phyloP scores from a whole-genome alignment of 2,797 vertebrate genomes.

The Semotilus atromaculatus region DNA sequence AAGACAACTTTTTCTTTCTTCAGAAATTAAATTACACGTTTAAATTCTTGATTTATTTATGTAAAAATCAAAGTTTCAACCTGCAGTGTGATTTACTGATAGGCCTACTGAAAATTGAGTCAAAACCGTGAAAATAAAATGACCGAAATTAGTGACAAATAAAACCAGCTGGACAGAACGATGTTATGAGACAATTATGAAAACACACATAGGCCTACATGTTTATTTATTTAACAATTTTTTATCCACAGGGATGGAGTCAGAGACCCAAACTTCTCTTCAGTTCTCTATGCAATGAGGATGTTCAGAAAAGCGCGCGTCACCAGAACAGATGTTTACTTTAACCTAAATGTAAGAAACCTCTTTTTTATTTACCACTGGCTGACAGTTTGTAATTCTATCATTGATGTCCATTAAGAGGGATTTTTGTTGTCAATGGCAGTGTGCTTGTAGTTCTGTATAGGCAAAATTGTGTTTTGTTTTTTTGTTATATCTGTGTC shows the following conservation, averaged over 20 bases:
- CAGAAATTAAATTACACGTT: not conserved
- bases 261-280: constrained; percentile 79
- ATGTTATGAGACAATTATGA: not conserved
- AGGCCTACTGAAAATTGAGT: not conserved
- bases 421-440: not conserved
- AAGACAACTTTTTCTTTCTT: not conserved
- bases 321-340: constrained; percentile 62
- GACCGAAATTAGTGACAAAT: not conserved
- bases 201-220: not conserved
- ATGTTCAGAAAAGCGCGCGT: constrained; percentile 58
- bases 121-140: not conserved
- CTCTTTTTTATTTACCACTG: no score
- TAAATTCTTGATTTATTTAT: not conserved
- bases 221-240: constrained; percentile 11
- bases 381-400: not conserved
- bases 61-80: not conserved
- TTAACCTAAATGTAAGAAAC: constrained; percentile 68
- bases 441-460: not conserved
- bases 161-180: not conserved
- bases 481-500: no score
- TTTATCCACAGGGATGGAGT: constrained; percentile 67
- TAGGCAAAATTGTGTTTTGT: no score
- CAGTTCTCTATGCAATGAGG: constrained; percentile 75
- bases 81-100: not conserved
- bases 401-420: not conserved